phyloP scores from a whole-genome alignment of 2,113 vertebrate species.

The Coreoperca whiteheadi region DNA sequence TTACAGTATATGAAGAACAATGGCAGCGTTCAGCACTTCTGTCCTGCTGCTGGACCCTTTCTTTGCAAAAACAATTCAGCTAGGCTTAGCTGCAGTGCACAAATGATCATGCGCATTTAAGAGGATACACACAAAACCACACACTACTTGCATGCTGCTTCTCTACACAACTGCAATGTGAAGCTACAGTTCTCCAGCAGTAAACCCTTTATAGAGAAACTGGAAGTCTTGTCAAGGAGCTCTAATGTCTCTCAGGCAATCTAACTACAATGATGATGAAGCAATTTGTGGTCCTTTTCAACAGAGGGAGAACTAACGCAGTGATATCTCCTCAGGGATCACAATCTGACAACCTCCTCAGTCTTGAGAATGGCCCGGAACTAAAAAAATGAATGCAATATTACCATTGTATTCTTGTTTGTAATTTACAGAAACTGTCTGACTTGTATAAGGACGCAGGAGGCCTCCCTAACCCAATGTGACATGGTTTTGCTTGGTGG shows the following conservation, averaged over 20 bases:
- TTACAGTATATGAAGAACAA: constrained; percentile 13
- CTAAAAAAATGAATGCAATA: no score
- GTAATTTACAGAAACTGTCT: no score
- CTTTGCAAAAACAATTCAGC: constrained; percentile 1
- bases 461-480: no score
- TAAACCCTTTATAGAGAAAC: constrained; percentile 5
- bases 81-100: neutral
- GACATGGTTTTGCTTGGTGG: no score
- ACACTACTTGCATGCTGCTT: neutral
- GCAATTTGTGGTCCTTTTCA: neutral
- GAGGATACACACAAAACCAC: neutral
- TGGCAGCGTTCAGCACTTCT: neutral
- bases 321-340: neutral
- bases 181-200: neutral
- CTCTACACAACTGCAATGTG: neutral
- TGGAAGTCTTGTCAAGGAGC: neutral
- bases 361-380: neutral
- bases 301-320: neutral
- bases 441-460: no score
- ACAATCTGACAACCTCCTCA: neutral
- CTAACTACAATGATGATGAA: constrained; percentile 11
- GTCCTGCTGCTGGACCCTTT: neutral
- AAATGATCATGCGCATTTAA: neutral
- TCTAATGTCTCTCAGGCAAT: constrained; percentile 4
- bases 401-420: no score